A percentile compares a stretch with the other conserved stretches of the same genome.
Conservation (phyloP, 2,113 vertebrate species). For the Pitta sordida region DNA sequence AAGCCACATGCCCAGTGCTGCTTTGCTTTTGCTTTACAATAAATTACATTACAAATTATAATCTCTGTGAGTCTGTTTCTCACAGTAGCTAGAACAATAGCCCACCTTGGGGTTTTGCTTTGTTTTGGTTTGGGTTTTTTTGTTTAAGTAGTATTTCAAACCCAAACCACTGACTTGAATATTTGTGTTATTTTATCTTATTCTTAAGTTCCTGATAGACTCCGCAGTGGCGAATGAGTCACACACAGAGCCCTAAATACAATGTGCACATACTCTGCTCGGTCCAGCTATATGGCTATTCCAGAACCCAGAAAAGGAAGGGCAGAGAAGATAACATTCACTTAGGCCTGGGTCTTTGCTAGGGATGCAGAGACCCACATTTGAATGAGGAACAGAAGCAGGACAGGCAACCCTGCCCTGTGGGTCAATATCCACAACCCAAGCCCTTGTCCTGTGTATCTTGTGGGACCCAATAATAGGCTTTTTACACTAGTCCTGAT, state of each 20-base stretch:
- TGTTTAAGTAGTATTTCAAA: not conserved
- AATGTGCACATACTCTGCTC: not conserved
- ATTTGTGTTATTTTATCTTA: not conserved
- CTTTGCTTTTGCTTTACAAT: too few species aligned
- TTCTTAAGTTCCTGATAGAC: not conserved
- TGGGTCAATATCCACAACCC: not conserved
- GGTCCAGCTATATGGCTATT: not conserved
- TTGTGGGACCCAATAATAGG: accelerated
- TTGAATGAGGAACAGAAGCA: not conserved
- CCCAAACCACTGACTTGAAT: not conserved
- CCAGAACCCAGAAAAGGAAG: not conserved
- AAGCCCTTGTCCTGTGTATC: not conserved
- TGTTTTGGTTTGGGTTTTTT: too few species aligned
- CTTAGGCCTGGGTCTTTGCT: not conserved
- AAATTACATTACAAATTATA: too few species aligned
- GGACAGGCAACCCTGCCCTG: too few species aligned
- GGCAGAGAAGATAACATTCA: not conserved
- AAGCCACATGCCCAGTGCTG: too few species aligned
- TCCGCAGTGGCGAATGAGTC: not conserved
- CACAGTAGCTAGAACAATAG: not conserved
- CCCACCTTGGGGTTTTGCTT: too few species aligned
- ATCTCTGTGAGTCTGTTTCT: too few species aligned
- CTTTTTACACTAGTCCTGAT: not conserved
- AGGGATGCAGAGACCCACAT: not conserved
- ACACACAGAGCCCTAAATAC: not conserved